These are phyloP conservation scores for Apaloderma vittatum DNA, from an alignment of 2,113 vertebrate genomes.

Conservation along the genomic window DNA sequence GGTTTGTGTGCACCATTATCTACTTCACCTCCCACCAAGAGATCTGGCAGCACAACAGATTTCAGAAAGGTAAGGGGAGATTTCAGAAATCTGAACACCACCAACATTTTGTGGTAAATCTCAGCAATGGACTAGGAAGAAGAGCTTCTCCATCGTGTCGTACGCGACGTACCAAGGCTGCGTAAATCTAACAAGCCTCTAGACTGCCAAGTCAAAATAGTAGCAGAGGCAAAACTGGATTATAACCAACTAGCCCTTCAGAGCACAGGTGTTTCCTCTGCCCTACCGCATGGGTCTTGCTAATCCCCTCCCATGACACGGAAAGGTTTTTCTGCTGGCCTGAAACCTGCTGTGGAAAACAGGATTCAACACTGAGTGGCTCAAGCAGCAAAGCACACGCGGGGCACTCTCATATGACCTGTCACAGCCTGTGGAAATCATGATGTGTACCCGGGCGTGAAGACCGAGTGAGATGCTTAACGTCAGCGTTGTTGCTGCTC, in stretches of 20 bases:
- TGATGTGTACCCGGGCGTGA: background rate
- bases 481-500: background rate
- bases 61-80: background rate
- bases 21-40: too few species aligned
- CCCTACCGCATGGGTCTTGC: background rate
- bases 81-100: background rate
- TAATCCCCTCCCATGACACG: background rate
- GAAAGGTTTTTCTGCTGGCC: background rate
- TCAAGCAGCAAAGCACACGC: background rate
- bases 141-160: background rate
- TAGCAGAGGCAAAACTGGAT: background rate
- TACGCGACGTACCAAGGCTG: rapidly evolving
- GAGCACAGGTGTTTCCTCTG: constrained; percentile 24
- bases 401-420: background rate
- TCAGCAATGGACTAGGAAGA: background rate
- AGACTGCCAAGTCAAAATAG: background rate
- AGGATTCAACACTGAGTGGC: background rate
- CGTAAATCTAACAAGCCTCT: background rate
- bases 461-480: background rate
- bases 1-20: background rate
- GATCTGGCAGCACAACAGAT: background rate
- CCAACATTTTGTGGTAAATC: rapidly evolving
- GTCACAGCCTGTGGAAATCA: constrained; percentile 32
- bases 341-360: background rate
- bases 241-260: background rate